Base-by-base conservation (phyloP, 2,888 invertebrate species). In the Anorthoa munda region DNA sequence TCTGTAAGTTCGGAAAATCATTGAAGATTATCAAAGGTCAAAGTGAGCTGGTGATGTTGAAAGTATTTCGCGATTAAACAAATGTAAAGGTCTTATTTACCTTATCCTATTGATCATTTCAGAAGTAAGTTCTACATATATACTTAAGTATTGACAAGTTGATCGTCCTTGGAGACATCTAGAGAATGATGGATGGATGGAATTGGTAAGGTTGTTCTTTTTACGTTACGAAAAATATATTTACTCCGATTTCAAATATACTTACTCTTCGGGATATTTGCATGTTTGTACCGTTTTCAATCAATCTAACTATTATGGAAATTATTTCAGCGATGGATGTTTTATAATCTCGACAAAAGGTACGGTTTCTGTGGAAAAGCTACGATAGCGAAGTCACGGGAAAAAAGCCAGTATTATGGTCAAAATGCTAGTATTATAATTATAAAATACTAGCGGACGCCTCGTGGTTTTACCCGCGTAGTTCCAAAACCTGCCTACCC, bases 21-120 rank as follows among this genome's bases (percentile, higher is more conserved):
- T 21, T 31, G 9, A 23, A 56, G 51, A 48, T 13, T 60, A 55
- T 53, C 21, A 58, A 12, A 18, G 82, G 23, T 58, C 69, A 53
- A 59, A 55, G 9, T 60, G 48, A 64, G 58, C 0, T 81, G 69
- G 74, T 31, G 4, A 39, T 56, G 18, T 64, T 48, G 56, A 26
- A 45, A 39, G 26, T 70, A 67, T 60, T 81, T 73, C 48, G 21
- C 55, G 66, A 81, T 69, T 66, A 76, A 71, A 60, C 66, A 60
- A 75, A 66, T 61, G n/a, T 67, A 61, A 64, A 61, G 69, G 82
- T 65, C 18, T 55, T 71, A 72, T 73, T 78, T 74, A 56, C 61
- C 26, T 51, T 77, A 55, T 61, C 39, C 56, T 66, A 77, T 82
- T 78, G 63, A 68, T 78, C 55, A 70, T 81, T 79, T 66, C 53